Evolutionary conservation across 2,888 invertebrate species (phyloP), one percentile per base, ranked within the genome.

Genomic region (Lasioglossum oenotherae): DNA sequence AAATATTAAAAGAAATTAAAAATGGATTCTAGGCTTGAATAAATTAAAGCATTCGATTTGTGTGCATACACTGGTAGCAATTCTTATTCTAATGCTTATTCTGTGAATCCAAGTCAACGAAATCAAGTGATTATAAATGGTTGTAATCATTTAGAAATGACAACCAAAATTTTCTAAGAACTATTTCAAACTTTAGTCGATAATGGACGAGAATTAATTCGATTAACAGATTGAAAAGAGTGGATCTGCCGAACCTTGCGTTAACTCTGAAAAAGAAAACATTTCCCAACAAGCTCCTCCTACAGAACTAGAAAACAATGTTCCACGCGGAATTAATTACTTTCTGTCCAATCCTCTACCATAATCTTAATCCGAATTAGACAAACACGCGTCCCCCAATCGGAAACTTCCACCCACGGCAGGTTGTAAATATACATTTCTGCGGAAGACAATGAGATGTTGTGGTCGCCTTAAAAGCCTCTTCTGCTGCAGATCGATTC

Each of bases 391-490:
- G 44, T 67, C 1, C n/a, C 19, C n/a, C 19, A 8, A 5, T 27
- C 23, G 44, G 53, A 46, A 86, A 81, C 71, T 31, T 14, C n/a
- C 8, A 53, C 27, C 14, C 23, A 16, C 64, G 74, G 23, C 74
- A 8, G 35, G 67, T 10, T 67, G 35, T 67, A 74, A 80, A 67
- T 69, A 74, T 67, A 78, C 49, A 78, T 67, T 83, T 77, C 83
- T 69, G 82, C 44, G 71, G 77, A 87, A 83, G 90, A 91, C 91
- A 91, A 90, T 88, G 89, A 89, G 89, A 87, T 87, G 88, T 88
- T 90, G 92, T 87, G 91, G 89, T 89, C 86, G 89, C 88, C 91
- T 92, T 93, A 92, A 93, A 93, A 93, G 93, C 93, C 89, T 91
- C 91, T 86, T 91, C 85, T 49, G 81, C 88, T 84, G 87, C 91